phyloP scores from a whole-genome alignment of 2,113 vertebrate species.

The Nesoenas mayeri region DNA sequence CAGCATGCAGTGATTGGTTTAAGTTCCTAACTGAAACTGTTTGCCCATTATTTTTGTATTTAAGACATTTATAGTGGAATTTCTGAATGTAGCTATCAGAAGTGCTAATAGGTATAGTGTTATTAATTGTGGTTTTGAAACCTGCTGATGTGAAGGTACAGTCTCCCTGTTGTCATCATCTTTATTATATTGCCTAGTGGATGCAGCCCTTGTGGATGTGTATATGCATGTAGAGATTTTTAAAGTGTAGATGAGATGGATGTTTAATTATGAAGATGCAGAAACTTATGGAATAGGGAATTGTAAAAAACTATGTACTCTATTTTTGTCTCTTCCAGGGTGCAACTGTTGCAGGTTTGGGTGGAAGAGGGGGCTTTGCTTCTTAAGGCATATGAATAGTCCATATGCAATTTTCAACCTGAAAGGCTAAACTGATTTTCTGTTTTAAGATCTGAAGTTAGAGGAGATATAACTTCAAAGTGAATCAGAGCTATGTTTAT shows the following conservation, averaged over 20 bases:
- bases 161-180: background rate
- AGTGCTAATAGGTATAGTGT: background rate
- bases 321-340: background rate
- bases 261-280: conserved; percentile 63
- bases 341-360: background rate
- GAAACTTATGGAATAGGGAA: conserved; percentile 24
- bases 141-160: background rate
- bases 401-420: conserved; percentile 17
- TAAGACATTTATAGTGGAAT: background rate
- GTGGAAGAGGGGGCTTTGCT: background rate
- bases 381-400: conserved; percentile 12
- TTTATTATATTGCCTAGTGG: background rate
- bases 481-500: conserved; percentile 75
- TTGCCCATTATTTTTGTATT: background rate
- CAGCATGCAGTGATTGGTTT: background rate
- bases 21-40: background rate
- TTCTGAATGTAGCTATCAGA: conserved; percentile 12
- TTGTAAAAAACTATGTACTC: background rate
- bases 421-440: conserved; percentile 44
- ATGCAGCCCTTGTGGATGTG: background rate
- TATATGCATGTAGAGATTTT: conserved; percentile 13
- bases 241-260: background rate
- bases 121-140: conserved; percentile 34
- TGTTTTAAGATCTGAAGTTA: conserved; percentile 58
- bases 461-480: conserved; percentile 67